A percentile compares a stretch with the other conserved stretches of the same genome.
phyloP scores from a whole-genome alignment of 2,888 invertebrate genomes.

The Dryadula phaetusa region DNA sequence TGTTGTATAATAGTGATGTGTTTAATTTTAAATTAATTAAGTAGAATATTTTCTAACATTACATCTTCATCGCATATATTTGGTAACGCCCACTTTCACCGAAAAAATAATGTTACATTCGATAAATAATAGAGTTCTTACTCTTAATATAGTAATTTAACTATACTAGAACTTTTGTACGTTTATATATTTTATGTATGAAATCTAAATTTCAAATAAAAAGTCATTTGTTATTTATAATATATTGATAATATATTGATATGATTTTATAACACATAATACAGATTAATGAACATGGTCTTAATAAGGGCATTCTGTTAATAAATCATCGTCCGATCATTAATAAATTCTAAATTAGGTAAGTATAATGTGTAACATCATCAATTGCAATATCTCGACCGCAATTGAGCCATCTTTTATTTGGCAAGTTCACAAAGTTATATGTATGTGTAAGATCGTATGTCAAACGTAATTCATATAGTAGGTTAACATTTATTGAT shows the following conservation, averaged over 20 bases:
- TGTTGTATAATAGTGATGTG: conserved; percentile 54
- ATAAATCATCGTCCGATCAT: conserved; percentile 12
- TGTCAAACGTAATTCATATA: conserved; percentile 22
- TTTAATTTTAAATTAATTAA: conserved; percentile 51
- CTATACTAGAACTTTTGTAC: too few relatives aligned
- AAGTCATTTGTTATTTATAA: neutral
- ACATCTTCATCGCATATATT: conserved; percentile 21
- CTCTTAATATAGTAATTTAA: too few relatives aligned
- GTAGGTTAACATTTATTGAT: neutral
- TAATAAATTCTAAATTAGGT: conserved; percentile 19
- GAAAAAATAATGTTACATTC: neutral
- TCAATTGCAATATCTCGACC: conserved; percentile 14
- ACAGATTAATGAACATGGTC: conserved; percentile 2
- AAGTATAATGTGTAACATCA: conserved; percentile 19
- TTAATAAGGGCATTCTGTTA: neutral
- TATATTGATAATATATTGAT: neutral
- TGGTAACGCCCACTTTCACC: conserved; percentile 34
- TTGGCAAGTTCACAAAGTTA: conserved; percentile 7
- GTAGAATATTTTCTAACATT: conserved; percentile 38
- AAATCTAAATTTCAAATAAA: neutral
- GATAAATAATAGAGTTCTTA: too few relatives aligned
- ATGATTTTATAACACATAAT: neutral
- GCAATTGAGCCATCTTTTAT: conserved; percentile 24
- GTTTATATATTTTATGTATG: too few relatives aligned
- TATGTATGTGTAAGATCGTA: conserved; percentile 8